phyloP scores from a whole-genome alignment of 2,888 invertebrate genomes.

The Oeneis ivallda region DNA sequence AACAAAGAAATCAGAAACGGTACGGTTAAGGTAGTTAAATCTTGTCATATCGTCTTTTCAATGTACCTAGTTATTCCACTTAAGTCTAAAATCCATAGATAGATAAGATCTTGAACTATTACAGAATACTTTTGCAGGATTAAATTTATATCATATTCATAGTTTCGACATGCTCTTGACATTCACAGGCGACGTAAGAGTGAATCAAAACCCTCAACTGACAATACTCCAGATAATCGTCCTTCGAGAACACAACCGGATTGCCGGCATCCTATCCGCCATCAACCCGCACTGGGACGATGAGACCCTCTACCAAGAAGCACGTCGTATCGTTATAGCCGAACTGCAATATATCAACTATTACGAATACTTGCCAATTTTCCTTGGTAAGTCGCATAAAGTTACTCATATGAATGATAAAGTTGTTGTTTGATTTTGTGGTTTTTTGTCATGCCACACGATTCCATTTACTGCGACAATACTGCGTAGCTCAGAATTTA shows the following conservation, averaged over 20 bases:
- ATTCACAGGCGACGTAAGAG: constrained; percentile 83
- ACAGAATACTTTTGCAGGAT: neutral
- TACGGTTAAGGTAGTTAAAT: no score
- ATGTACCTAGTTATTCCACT: no score
- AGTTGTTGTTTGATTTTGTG: no score
- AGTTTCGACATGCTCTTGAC: neutral
- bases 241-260: constrained; percentile 87
- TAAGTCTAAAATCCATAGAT: no score
- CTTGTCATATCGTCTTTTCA: no score
- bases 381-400: constrained; percentile 81
- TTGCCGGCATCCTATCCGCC: constrained; percentile 81
- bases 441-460: no score
- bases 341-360: constrained; percentile 88
- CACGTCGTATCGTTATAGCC: constrained; percentile 85
- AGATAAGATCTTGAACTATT: neutral
- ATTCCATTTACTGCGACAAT: no score
- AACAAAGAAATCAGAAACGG: no score
- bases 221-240: constrained; percentile 85
- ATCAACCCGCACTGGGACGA: constrained; percentile 90
- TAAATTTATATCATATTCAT: neutral
- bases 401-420: no score
- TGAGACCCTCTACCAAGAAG: constrained; percentile 87
- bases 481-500: no score
- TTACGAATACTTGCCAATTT: constrained; percentile 89
- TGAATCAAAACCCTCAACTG: constrained; percentile 88